Evolutionary conservation across 2,797 vertebrate genomes (phyloP), one percentile per base, ranked within the genome.

Genomic region (Margarornis squamiger): DNA sequence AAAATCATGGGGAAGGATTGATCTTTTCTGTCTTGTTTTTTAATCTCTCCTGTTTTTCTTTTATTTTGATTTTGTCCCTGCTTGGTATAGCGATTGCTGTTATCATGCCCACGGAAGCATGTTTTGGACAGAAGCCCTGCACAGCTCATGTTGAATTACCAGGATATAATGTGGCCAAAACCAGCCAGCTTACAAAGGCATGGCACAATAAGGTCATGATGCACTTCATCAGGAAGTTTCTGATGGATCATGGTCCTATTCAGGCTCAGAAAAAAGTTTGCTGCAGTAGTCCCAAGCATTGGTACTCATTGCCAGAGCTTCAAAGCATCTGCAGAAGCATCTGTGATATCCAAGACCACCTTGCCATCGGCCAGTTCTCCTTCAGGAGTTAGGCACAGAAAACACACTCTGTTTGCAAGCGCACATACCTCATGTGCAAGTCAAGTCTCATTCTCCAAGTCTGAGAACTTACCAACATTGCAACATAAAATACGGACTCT

Each of bases 401-500:
- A 75, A 38, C 23, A 3, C 7, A 18, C 46, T 65, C 41, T 62
- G 6, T 62, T 22, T 63, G 5, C 29, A 49, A 39, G 21, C 5
- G 10, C 5, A 3, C 10, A 10, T 6, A 26, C 14, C 27, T 43
- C 36, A 24, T 18, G 21, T 29, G 17, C 13, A 41, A n/a, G 14
- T 34, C 10, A n/a, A 67, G 23, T 78, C 38, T 36, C 14, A 18
- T 51, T 38, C 19, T 67, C 36, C 30, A 58, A 72, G 39, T 17
- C n/a, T 62, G 67, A 75, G 20, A 63, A 21, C 13, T 59, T 66
- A 71, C 21, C 36, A n/a, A 26, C n/a, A 11, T 32, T 14, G 5
- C 10, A 22, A 29, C 2, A 4, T 20, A 46, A 8, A 22, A 29
- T 10, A 7, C 1, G 1, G 29, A 29, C 8, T 15, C 48, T 58